Evolutionary conservation across 1,140 invertebrate species (phyloP).

Genomic region (Saccostrea cuccullata): DNA sequence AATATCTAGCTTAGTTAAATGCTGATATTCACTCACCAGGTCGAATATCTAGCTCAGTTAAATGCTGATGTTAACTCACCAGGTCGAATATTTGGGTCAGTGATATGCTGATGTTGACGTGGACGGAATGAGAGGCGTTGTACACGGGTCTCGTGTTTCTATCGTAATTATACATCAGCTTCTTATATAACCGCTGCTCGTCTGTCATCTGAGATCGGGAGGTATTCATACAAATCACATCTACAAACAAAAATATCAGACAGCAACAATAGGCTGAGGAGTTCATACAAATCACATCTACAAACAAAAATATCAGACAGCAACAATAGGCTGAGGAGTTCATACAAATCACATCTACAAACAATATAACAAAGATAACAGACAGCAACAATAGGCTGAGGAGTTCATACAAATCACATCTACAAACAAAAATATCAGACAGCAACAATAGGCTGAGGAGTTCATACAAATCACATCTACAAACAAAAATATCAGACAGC

Average conservation of each 20-base stretch:
- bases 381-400: too few species aligned
- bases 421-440: too few species aligned
- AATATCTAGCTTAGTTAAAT: conserved; percentile 99
- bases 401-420: too few species aligned
- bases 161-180: conserved; percentile 96
- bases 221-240: conserved; percentile 9
- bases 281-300: too few species aligned
- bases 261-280: too few species aligned
- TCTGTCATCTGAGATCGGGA: conserved; percentile 81
- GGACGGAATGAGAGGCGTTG: conserved; percentile 97
- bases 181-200: conserved; percentile 95
- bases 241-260: background rate
- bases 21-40: conserved; percentile 97
- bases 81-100: conserved; percentile 99
- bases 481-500: too few species aligned
- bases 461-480: too few species aligned
- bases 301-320: too few species aligned
- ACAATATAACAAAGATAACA: too few species aligned
- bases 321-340: too few species aligned
- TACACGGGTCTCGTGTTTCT: conserved; percentile 96
- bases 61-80: conserved; percentile 93
- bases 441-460: too few species aligned
- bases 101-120: conserved; percentile 97
- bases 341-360: too few species aligned
- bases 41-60: conserved; percentile 99